These are phyloP conservation scores for Candidula unifasciata DNA, from an alignment of 2,888 invertebrate species.

Conservation along the genomic window DNA sequence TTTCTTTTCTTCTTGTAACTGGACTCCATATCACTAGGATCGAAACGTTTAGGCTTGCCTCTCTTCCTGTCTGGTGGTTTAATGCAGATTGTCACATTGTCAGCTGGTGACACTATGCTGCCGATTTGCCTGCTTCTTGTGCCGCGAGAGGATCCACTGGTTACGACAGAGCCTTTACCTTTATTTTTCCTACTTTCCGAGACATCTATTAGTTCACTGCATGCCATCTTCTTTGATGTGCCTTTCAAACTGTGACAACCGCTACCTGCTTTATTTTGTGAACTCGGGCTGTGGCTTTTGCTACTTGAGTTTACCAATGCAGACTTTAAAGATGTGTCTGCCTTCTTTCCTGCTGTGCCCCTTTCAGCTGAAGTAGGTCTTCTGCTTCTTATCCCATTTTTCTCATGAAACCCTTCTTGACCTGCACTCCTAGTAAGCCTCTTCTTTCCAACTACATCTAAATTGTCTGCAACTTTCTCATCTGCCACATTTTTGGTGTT, in stretches of 20 bases:
- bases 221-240: not conserved
- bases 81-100: not conserved
- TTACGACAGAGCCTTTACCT: not conserved
- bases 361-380: not conserved
- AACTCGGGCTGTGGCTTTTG: not conserved
- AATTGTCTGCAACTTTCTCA: not conserved
- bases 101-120: not conserved
- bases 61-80: constrained; percentile 41
- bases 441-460: not conserved
- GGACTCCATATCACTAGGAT: constrained; percentile 51
- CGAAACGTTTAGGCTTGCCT: constrained; percentile 48
- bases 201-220: not conserved
- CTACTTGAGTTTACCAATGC: not conserved
- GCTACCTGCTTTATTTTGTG: not conserved
- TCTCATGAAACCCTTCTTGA: not conserved
- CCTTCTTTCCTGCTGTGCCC: not conserved
- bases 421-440: constrained; percentile 21
- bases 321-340: not conserved
- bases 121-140: not conserved
- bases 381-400: not conserved
- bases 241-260: not conserved
- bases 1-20: constrained; percentile 50
- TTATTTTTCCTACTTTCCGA: not conserved
- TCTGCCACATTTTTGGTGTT: not conserved
- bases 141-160: not conserved